These are phyloP conservation scores for Nestor notabilis DNA, from an alignment of 2,113 vertebrate species.

Conservation along the genomic window DNA sequence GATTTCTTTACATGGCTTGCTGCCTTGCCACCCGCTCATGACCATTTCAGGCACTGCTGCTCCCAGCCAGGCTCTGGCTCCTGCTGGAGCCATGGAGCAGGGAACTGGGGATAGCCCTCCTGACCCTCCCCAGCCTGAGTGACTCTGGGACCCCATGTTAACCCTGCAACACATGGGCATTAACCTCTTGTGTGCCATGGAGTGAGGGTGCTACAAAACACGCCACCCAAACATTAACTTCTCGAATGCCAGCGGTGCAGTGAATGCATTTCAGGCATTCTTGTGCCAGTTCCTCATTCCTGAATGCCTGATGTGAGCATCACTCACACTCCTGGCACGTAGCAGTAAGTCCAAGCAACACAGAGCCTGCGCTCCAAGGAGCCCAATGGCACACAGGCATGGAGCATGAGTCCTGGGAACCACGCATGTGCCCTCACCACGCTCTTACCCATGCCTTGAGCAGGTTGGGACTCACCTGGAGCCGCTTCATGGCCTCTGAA, in stretches of 20 bases:
- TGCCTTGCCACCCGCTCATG: slow-evolving; percentile 21
- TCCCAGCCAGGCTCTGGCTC: neutral
- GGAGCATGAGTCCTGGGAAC: neutral
- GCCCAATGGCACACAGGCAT: neutral
- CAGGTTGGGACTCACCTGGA: slow-evolving; percentile 82
- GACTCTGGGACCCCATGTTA: neutral
- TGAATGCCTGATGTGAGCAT: neutral
- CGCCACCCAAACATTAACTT: neutral
- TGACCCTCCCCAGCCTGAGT: neutral
- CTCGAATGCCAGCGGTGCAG: neutral
- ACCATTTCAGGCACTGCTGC: slow-evolving; percentile 54
- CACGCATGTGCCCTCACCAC: accelerated
- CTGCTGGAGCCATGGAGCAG: neutral
- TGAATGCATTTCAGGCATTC: neutral
- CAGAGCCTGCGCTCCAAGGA: neutral
- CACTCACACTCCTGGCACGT: accelerated
- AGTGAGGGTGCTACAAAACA: neutral
- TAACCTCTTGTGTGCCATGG: neutral
- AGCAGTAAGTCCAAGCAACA: neutral
- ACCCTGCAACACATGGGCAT: accelerated
- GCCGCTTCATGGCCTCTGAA: slow-evolving; percentile 96
- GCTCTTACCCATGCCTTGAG: neutral
- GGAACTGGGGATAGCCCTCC: neutral
- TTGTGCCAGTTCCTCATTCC: neutral
- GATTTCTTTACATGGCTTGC: slow-evolving; percentile 12